Percentiles rank a stretch among this genome's conserved stretches.
Evolutionary conservation across 2,113 vertebrate species (phyloP).

Genomic region (Onychostruthus taczanowskii): DNA sequence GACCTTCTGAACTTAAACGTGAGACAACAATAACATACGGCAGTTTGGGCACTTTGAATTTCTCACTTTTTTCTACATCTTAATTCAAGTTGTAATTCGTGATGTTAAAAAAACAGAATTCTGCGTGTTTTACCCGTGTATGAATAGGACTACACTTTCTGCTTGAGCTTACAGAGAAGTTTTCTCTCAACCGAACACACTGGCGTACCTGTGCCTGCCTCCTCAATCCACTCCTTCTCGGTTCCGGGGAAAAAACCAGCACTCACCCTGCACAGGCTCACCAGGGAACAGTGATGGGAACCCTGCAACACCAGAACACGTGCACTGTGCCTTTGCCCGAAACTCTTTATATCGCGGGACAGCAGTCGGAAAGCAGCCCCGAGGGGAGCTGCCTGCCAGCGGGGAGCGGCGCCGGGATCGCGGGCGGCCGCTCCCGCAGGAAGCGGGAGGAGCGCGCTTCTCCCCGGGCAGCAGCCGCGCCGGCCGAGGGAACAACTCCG

Average conservation of each 20-base stretch:
- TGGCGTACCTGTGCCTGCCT: not conserved
- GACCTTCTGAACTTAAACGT: accelerated
- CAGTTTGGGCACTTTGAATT: not conserved
- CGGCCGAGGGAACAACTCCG: too few relatives aligned
- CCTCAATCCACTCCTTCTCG: not conserved
- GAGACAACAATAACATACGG: not conserved
- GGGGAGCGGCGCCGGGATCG: not conserved
- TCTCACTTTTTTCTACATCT: not conserved
- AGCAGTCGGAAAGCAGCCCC: not conserved
- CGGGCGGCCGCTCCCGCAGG: not conserved
- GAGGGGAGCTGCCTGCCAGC: not conserved
- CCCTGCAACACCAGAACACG: not conserved
- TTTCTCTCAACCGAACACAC: not conserved
- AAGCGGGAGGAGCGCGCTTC: not conserved
- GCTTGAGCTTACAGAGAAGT: not conserved
- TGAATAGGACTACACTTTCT: not conserved
- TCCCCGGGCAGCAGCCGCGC: not conserved
- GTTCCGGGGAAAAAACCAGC: accelerated
- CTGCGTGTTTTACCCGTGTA: not conserved
- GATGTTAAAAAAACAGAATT: not conserved
- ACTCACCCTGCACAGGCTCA: not conserved
- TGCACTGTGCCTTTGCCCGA: accelerated
- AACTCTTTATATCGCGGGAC: accelerated
- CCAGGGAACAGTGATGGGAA: not conserved
- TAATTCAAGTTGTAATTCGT: not conserved